Base-by-base conservation (phyloP, 2,888 invertebrate species). In the Neocrepidodera transversa region DNA sequence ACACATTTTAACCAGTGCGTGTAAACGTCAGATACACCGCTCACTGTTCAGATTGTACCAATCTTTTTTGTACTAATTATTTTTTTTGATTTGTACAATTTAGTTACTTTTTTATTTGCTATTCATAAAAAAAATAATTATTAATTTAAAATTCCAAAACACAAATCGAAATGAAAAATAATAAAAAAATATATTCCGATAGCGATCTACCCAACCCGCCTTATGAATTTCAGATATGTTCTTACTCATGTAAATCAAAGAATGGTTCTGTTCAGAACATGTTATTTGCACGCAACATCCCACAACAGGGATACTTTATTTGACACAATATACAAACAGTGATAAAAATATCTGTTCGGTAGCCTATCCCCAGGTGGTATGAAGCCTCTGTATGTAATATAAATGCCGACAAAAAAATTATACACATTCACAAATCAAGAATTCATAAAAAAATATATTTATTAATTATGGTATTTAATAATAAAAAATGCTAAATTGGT, bases 1-100 rank as follows among this genome's bases (percentile, higher is more conserved):
- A 58, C 58, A 53, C 26, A 56, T 56, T 56, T 50, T 20, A 59
- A 42, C 35, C 38, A 20, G 28, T 28, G 53, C 35, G 42, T 43
- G 53, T 8, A 49, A 49, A 20, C 20, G 20, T 26, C 43, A 43
- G 26, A 43, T 38, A n/a, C 38, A 30, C 35, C 11, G 23, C 38
- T 23, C 23, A 6, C 3, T n/a, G n/a, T n/a, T n/a, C n/a, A n/a
- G n/a, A n/a, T n/a, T n/a, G n/a, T n/a, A n/a, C n/a, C n/a, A n/a
- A n/a, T n/a, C n/a, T n/a, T n/a, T n/a, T n/a, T n/a, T n/a, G n/a
- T n/a, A n/a, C n/a, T n/a, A n/a, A n/a, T n/a, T n/a, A n/a, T n/a
- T n/a, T n/a, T n/a, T n/a, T n/a, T n/a, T n/a, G n/a, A n/a, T n/a
- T n/a, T n/a, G n/a, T n/a, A n/a, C n/a, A n/a, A n/a, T n/a, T n/a